These are phyloP conservation scores for Pogoniulus pusillus DNA, from an alignment of 2,797 vertebrate species.

Conservation along the genomic window DNA sequence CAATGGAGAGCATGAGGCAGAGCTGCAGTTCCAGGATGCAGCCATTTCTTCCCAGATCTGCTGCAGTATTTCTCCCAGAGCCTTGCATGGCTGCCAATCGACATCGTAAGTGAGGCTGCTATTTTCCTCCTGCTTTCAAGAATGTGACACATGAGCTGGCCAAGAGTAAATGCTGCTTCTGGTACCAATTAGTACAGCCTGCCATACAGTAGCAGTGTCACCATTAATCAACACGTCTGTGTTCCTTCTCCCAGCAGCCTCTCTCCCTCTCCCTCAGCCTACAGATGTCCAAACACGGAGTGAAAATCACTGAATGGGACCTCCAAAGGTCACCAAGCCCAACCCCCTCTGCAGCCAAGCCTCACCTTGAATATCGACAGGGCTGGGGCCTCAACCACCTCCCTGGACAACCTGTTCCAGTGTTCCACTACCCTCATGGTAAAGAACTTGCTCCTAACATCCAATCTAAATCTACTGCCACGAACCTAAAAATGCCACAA, in stretches of 20 bases:
- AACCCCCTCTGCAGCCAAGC: too few species aligned
- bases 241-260: not conserved
- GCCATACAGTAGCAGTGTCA: conserved; percentile 9
- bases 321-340: too few species aligned
- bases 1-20: not conserved
- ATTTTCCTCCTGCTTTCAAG: not conserved
- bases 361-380: too few species aligned
- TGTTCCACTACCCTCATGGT: too few species aligned
- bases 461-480: too few species aligned
- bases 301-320: not conserved
- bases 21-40: not conserved
- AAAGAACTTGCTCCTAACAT: too few species aligned
- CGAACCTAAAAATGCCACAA: not conserved
- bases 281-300: not conserved
- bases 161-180: conserved; percentile 21
- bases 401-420: too few species aligned
- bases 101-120: not conserved
- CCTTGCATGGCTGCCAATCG: not conserved
- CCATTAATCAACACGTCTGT: not conserved
- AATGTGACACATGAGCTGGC: not conserved
- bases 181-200: conserved; percentile 14
- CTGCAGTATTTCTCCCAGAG: not conserved
- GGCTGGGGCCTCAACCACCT: too few species aligned
- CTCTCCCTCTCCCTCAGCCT: not conserved
- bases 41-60: not conserved